Conservation (phyloP, 1,140 invertebrate species). For the Triops cancriformis region DNA sequence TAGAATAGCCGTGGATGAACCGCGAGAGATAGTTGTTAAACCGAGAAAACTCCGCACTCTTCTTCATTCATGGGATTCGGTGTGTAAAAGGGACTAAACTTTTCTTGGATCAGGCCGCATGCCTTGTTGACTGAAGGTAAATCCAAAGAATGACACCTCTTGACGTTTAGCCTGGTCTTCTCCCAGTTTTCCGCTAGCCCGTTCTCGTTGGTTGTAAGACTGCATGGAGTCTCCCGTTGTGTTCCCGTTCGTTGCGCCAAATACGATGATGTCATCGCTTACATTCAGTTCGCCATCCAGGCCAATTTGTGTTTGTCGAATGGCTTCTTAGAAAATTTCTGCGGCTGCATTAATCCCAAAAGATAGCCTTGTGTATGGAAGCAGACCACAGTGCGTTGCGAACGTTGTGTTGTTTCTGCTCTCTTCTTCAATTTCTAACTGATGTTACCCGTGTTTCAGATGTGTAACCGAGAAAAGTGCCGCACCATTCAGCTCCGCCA, state of each 20-base stretch:
- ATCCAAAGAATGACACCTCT: too few species aligned
- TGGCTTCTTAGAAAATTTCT: conserved; percentile 39
- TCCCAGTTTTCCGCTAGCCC: too few species aligned
- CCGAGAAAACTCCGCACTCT: too few species aligned
- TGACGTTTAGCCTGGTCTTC: too few species aligned
- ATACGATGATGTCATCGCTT: conserved; percentile 39
- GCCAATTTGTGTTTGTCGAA: conserved; percentile 36
- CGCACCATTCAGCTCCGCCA: conserved; percentile 32
- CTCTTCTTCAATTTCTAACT: conserved; percentile 31
- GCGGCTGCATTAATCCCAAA: conserved; percentile 39
- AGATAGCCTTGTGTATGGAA: conserved; percentile 32
- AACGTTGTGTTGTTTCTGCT: conserved; percentile 36
- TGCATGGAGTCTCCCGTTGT: too few species aligned
- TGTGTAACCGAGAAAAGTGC: conserved; percentile 32
- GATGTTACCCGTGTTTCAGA: conserved; percentile 33
- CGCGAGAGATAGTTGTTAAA: too few species aligned
- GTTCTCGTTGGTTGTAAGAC: too few species aligned
- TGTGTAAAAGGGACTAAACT: too few species aligned
- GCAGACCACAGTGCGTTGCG: conserved; percentile 39
- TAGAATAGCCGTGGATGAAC: too few species aligned
- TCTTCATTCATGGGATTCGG: too few species aligned
- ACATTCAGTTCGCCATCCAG: conserved; percentile 36
- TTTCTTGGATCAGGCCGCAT: too few species aligned
- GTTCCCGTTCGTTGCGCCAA: conserved; percentile 31
- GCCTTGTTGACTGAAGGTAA: too few species aligned